phyloP scores from a whole-genome alignment of 2,113 vertebrate genomes.

The Glareola pratincola region DNA sequence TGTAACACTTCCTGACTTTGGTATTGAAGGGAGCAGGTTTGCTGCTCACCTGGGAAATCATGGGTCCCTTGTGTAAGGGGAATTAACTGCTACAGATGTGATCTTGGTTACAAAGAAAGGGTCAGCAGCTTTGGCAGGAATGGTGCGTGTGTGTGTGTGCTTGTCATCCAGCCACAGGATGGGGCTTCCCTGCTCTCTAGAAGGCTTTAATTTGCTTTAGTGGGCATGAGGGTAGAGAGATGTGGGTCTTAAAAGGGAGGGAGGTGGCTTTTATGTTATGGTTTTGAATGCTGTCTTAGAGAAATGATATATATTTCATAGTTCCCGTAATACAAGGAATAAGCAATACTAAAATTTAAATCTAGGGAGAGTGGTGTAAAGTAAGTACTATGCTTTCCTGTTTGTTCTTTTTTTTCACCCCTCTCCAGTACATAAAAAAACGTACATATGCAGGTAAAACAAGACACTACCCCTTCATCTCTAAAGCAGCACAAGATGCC shows the following conservation, averaged over 20 bases:
- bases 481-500: neutral
- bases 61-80: neutral
- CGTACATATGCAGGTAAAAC: neutral
- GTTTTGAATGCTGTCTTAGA: neutral
- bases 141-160: neutral
- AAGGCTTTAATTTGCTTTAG: neutral
- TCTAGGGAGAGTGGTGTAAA: neutral
- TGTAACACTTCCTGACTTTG: neutral
- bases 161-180: neutral
- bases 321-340: neutral
- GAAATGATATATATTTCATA: neutral
- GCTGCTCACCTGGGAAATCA: neutral
- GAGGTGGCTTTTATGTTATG: neutral
- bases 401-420: neutral
- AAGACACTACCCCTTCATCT: neutral
- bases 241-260: neutral
- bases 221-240: neutral
- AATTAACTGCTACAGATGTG: neutral
- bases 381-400: neutral
- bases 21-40: neutral
- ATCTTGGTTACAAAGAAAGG: neutral
- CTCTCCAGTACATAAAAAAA: neutral
- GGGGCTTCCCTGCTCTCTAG: neutral
- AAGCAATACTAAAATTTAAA: neutral
- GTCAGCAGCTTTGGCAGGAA: neutral